Evolutionary conservation across 2,888 invertebrate genomes (phyloP).

Genomic region (Agrotis exclamationis): DNA sequence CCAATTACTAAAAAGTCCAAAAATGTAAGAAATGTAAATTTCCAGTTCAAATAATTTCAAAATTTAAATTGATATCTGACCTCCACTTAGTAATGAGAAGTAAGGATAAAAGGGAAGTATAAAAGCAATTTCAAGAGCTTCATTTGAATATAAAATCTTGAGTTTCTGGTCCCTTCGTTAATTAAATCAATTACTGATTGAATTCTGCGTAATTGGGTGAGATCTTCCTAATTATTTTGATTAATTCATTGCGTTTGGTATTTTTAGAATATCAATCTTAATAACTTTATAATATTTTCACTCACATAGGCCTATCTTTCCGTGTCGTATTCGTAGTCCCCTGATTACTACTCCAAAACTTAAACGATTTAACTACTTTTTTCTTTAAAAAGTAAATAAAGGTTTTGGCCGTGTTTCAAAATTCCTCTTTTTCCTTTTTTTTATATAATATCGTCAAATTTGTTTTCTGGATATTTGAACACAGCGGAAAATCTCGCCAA

Average conservation of each 20-base stretch:
- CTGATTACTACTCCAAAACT: no score
- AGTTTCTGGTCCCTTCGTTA: constrained; percentile 17
- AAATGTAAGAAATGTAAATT: background rate
- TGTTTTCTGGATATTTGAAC: no score
- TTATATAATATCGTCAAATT: no score
- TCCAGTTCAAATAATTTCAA: constrained; percentile 7
- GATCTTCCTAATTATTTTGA: constrained; percentile 4
- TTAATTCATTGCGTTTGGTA: background rate
- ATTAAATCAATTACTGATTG: constrained; percentile 41
- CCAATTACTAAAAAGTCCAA: background rate
- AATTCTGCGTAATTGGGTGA: constrained; percentile 14
- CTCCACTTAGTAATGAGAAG: constrained; percentile 9
- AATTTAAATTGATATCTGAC: constrained; percentile 27
- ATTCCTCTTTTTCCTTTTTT: no score
- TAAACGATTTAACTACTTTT: no score
- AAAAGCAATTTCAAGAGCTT: constrained; percentile 15
- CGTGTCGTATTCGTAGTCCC: no score
- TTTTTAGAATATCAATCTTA: no score
- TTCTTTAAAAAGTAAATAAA: no score
- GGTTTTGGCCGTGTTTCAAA: no score
- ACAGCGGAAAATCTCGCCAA: no score
- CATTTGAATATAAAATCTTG: constrained; percentile 20
- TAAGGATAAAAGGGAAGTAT: constrained; percentile 8
- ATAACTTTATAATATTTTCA: no score
- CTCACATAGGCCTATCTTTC: no score